Evolutionary conservation across 1,140 invertebrate species (phyloP), one percentile per base, ranked within the genome.

Genomic region (Wiebesia pumilae): DNA sequence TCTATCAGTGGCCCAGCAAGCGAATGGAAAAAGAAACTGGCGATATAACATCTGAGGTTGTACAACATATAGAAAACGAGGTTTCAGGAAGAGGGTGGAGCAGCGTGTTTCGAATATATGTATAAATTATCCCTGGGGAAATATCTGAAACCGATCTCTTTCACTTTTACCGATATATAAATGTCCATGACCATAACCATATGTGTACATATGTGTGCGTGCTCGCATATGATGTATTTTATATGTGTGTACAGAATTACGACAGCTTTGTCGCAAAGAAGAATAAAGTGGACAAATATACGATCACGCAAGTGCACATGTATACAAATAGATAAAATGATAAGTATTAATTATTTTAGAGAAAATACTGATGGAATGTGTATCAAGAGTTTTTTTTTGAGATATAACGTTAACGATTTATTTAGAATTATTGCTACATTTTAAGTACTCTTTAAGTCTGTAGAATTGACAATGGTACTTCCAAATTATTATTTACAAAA

Each of bases 71-170:
- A n/a, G 79, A 69, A n/a, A 80, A 86, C 73, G 73, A 86, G 85
- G 67, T 88, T 79, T 24, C 69, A 69, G 75, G 88, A 69, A 82
- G 69, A 71, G 69, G 69, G 33, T 71, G 69, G 14, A 38, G 4
- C 33, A 38, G 33, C 33, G 19, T 38, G 35, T 71, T 71, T 71
- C 33, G 33, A 71, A 82, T 88, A 88, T 88, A 89, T 90, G 89
- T 90, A 89, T 90, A 89, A 90, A 88, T 89, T 88, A 89, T 90
- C 89, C 88, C 89, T 81, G 65, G 90, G 89, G 89, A 88, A 88
- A 84, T 85, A 90, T 90, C 88, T 88, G 87, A 87, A 90, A 87
- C 82, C 87, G 87, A 88, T 89, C 84, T 82, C 69, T 80, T 83
- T 87, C 58, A 24, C 27, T 80, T 87, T 87, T 84, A 77, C 21